phyloP scores from a whole-genome alignment of 2,797 vertebrate genomes.

The Trichosurus vulpecula region DNA sequence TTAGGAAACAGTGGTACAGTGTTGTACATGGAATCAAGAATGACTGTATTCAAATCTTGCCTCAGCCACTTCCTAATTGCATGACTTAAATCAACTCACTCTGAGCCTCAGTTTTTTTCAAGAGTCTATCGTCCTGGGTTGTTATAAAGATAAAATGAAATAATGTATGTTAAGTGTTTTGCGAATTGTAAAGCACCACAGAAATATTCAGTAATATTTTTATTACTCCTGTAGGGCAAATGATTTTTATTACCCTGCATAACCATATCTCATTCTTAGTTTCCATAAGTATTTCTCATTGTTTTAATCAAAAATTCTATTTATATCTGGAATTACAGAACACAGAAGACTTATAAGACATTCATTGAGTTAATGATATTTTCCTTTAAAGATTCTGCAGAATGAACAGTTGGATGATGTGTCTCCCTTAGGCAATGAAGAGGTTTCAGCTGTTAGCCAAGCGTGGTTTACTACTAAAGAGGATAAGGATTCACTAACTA shows the following conservation, averaged over 20 bases:
- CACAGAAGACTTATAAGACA: constrained; percentile 2
- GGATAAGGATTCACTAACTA: constrained; percentile 97
- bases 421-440: constrained; percentile 89
- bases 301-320: constrained; percentile 27
- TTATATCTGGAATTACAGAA: constrained; percentile 29
- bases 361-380: constrained; percentile 58
- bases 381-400: constrained; percentile 89
- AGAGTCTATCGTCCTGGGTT: neutral
- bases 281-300: neutral
- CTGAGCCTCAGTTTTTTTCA: neutral
- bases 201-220: neutral
- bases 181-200: neutral
- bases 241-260: neutral
- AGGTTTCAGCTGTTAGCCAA: constrained; percentile 96
- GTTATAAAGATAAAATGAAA: neutral
- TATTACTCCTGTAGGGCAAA: neutral
- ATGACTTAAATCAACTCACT: neutral
- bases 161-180: neutral
- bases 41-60: neutral
- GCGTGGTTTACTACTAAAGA: constrained; percentile 99
- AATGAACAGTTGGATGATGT: constrained; percentile 90
- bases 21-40: neutral
- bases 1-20: neutral
- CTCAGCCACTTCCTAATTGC: neutral
- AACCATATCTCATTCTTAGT: neutral